Evolutionary conservation across 2,888 invertebrate genomes (phyloP).

Genomic region (Drosophila nigricruria): DNA sequence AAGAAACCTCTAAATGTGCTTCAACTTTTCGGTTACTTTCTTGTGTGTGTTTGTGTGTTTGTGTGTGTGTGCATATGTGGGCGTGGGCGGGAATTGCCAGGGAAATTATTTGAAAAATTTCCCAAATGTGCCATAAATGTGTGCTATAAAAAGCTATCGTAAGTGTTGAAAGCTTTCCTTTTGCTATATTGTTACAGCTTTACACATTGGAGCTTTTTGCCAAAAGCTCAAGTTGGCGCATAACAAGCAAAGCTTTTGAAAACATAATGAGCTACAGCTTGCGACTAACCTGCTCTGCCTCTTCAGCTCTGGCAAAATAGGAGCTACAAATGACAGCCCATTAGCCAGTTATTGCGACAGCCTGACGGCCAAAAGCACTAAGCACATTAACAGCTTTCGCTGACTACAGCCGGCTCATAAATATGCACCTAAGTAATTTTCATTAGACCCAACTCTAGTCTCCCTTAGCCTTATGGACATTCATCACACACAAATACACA

Average conservation of each 20-base stretch:
- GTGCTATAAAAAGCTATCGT: constrained; percentile 37
- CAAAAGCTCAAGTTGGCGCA: constrained; percentile 15
- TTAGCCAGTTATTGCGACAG: constrained; percentile 73
- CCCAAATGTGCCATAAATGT: constrained; percentile 50
- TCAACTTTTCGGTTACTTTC: constrained; percentile 34
- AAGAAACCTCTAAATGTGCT: constrained; percentile 29
- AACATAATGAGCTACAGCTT: constrained; percentile 55
- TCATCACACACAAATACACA: constrained; percentile 33
- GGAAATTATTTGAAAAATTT: constrained; percentile 24
- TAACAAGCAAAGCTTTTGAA: constrained; percentile 43
- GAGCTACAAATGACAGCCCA: constrained; percentile 69
- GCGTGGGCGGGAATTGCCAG: background rate
- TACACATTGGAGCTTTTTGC: background rate
- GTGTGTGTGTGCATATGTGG: background rate
- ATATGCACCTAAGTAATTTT: constrained; percentile 60
- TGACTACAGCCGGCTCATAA: constrained; percentile 63
- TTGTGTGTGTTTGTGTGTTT: background rate
- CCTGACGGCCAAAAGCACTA: constrained; percentile 66
- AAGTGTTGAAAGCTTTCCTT: constrained; percentile 34
- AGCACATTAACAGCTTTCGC: constrained; percentile 76
- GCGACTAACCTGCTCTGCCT: background rate
- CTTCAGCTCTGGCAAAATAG: constrained; percentile 1
- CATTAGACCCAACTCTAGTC: constrained; percentile 31
- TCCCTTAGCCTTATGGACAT: constrained; percentile 23
- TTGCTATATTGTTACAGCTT: background rate